Evolutionary conservation across 2,113 vertebrate genomes (phyloP).

Genomic region (Leptocoma aspasia): DNA sequence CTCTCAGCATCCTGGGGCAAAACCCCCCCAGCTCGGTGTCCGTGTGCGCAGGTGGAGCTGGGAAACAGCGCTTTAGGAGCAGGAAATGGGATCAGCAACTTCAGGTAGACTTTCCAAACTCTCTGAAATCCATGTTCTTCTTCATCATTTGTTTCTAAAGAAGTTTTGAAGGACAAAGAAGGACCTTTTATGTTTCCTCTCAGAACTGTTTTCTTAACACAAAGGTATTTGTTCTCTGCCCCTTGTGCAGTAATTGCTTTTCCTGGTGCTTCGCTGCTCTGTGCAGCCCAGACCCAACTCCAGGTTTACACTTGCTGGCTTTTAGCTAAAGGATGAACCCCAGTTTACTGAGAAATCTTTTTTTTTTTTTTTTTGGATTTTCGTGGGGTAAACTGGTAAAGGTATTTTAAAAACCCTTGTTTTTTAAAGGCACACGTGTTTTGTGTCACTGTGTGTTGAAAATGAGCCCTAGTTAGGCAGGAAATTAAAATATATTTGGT

Average conservation of each 20-base stretch:
- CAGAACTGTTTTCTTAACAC: neutral
- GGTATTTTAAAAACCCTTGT: neutral
- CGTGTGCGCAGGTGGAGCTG: fast-evolving
- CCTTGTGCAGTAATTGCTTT: neutral
- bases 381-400: neutral
- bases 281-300: neutral
- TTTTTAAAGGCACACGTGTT: fast-evolving
- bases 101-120: neutral
- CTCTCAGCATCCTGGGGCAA: neutral
- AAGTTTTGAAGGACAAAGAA: neutral
- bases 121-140: neutral
- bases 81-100: neutral
- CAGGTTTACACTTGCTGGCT: neutral
- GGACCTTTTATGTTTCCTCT: neutral
- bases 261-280: neutral
- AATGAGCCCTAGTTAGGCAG: neutral
- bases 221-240: neutral
- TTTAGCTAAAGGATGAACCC: neutral
- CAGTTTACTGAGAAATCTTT: neutral
- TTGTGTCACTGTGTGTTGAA: neutral
- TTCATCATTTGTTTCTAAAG: neutral
- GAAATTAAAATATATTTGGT: neutral
- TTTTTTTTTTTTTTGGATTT: neutral
- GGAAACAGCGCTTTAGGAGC: neutral
- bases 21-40: fast-evolving